Evolutionary conservation across 2,888 invertebrate genomes (phyloP), one percentile per base, ranked within the genome.

Genomic region (Drosophila cyrtoloma): DNA sequence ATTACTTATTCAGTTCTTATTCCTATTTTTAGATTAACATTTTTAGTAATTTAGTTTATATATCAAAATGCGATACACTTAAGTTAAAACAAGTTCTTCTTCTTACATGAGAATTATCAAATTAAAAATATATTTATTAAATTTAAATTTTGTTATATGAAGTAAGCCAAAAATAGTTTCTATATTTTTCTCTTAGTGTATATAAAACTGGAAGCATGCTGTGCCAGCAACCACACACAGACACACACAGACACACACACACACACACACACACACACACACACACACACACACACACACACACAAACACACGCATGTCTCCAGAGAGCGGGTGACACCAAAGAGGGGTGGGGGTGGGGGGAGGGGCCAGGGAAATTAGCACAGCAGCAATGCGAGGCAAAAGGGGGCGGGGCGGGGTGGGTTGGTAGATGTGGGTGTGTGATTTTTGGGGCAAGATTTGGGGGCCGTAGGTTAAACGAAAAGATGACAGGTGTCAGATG

Each of bases 401-500:
- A 44, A 14, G 30, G 58, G 22, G 42, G 5, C 10, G 2, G 22
- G 5, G 9, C 2, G 56, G 0, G 26, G 7, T 47, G 16, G 26
- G 16, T 1, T 47, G 47, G 9, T 47, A 14, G 7, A 16, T 10
- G 32, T 6, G 52, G 22, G 51, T 14, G 22, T 19, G 28, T 30
- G 52, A 16, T 26, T 22, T 28, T 51, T n/a, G 10, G 33, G 60
- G 56, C 28, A 42, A 39, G 35, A 19, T 14, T 61, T 12, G 35
- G 12, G 68, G 61, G 65, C 75, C 42, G 74, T 53, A 76, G 81
- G 81, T 88, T 77, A 74, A 82, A 88, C 85, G 81, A 82, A 91
- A 90, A 90, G 89, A 90, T 90, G 90, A 90, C 90, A 91, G 91
- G 85, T 91, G 91, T 89, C 90, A 91, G 81, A 79, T 88, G 64